These are phyloP conservation scores for Aromia moschata DNA, from an alignment of 2,888 invertebrate species.

Conservation along the genomic window DNA sequence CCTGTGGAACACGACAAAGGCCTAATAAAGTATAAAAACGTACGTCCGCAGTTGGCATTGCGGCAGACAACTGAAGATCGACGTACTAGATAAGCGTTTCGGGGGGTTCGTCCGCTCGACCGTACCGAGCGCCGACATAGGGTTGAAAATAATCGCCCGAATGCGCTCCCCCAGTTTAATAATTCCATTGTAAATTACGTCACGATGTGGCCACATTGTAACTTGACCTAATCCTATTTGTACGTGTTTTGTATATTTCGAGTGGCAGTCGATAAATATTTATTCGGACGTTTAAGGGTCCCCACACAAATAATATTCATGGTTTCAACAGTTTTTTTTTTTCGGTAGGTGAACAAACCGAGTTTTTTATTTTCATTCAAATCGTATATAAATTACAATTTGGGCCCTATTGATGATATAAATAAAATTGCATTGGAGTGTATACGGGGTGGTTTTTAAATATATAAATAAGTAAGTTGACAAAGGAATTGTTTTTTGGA, in stretches of 20 bases:
- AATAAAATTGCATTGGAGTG: too few species aligned
- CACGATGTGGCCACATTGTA: slow-evolving; percentile 51
- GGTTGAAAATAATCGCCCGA: slow-evolving; percentile 17
- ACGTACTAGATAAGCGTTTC: slow-evolving; percentile 34
- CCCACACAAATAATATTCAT: slow-evolving; percentile 37
- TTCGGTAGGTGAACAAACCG: background rate
- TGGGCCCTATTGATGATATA: slow-evolving; percentile 13
- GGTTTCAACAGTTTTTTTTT: slow-evolving; percentile 38
- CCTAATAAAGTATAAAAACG: slow-evolving; percentile 38
- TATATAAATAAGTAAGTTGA: too few species aligned
- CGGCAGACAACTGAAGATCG: slow-evolving; percentile 40
- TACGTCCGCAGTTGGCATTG: slow-evolving; percentile 39
- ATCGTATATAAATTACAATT: slow-evolving; percentile 36
- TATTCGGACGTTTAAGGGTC: slow-evolving; percentile 37
- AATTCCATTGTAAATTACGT: slow-evolving; percentile 46
- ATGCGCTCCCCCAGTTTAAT: slow-evolving; percentile 36
- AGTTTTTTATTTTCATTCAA: slow-evolving; percentile 8
- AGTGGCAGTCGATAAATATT: slow-evolving; percentile 48
- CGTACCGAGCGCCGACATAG: slow-evolving; percentile 20
- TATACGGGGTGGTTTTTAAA: too few species aligned
- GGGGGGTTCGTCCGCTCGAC: slow-evolving; percentile 15
- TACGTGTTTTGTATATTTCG: slow-evolving; percentile 46
- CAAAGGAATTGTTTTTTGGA: too few species aligned
- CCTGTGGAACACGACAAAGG: slow-evolving; percentile 27
- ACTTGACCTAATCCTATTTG: slow-evolving; percentile 51